Conservation (phyloP, 1,140 invertebrate genomes). For the Bombyx mori region DNA sequence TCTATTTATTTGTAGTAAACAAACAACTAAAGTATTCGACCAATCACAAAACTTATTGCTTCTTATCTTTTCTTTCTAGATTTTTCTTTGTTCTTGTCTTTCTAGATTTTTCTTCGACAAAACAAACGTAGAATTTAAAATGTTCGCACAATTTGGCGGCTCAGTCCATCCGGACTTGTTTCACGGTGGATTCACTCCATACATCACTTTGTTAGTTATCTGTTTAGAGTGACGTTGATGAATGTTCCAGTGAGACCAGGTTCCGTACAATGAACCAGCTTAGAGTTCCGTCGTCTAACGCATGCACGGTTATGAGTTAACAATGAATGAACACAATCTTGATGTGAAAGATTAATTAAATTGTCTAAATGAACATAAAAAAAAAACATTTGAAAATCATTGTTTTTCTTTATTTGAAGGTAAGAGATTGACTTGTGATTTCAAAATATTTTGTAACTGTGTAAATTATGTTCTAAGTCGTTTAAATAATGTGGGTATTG, state of each 20-base stretch:
- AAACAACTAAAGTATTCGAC: too few species aligned
- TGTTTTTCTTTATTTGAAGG: neutral
- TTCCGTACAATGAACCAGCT: conserved; percentile 8
- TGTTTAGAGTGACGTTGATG: conserved; percentile 35
- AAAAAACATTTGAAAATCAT: neutral
- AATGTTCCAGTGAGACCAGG: conserved; percentile 25
- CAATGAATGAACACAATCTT: conserved; percentile 4
- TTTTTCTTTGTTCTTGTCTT: too few species aligned
- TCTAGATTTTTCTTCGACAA: too few species aligned
- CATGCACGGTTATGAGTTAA: conserved; percentile 8
- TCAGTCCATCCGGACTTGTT: conserved; percentile 16
- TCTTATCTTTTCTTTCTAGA: too few species aligned
- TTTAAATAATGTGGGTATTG: too few species aligned
- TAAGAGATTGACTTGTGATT: neutral
- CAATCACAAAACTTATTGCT: too few species aligned
- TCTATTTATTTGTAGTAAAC: too few species aligned
- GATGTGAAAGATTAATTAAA: conserved; percentile 14
- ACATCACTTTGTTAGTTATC: conserved; percentile 39
- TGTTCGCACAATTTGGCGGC: neutral
- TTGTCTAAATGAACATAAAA: neutral
- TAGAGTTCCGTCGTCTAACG: conserved; percentile 10
- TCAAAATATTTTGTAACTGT: too few species aligned
- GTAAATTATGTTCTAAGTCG: too few species aligned
- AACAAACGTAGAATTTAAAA: neutral
- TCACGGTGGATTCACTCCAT: conserved; percentile 30